Conservation (phyloP, 1,140 invertebrate species). For the Drosophila sp. region DNA sequence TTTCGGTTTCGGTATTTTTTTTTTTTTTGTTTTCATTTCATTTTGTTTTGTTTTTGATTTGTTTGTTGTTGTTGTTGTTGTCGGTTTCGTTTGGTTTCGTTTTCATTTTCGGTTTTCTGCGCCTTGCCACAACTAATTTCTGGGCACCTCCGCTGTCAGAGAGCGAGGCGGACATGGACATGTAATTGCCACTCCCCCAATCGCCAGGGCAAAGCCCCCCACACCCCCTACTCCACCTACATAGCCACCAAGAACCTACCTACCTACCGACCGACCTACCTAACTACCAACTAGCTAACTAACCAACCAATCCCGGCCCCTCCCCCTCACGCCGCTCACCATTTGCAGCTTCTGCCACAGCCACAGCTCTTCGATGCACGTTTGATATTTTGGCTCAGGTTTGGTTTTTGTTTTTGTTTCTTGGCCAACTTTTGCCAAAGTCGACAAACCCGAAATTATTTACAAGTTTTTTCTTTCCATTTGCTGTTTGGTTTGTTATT, state of each 20-base stretch:
- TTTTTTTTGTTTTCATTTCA: background rate
- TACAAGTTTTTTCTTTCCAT: slow-evolving; percentile 54
- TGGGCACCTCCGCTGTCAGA: slow-evolving; percentile 71
- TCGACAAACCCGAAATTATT: slow-evolving; percentile 74
- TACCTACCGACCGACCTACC: background rate
- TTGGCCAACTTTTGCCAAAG: slow-evolving; percentile 62
- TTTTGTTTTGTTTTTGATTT: background rate
- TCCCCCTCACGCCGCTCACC: background rate
- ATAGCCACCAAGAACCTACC: background rate
- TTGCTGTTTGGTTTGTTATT: slow-evolving; percentile 13
- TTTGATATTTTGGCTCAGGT: slow-evolving; percentile 76
- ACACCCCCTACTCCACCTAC: too few relatives aligned
- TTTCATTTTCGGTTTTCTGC: slow-evolving; percentile 27
- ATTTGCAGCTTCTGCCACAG: slow-evolving; percentile 20
- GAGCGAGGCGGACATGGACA: slow-evolving; percentile 26
- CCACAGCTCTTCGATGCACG: slow-evolving; percentile 56
- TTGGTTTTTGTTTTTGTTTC: slow-evolving; percentile 49
- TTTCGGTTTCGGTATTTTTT: slow-evolving; percentile 32
- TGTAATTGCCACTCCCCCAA: slow-evolving; percentile 70
- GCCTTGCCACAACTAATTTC: slow-evolving; percentile 68
- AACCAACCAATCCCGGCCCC: slow-evolving; percentile 30
- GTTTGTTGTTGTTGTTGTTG: background rate
- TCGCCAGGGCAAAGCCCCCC: slow-evolving; percentile 38
- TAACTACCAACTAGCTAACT: slow-evolving; percentile 15
- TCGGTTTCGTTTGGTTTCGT: slow-evolving; percentile 14